phyloP scores from a whole-genome alignment of 2,797 vertebrate species.

The Nannoperca obscura region DNA sequence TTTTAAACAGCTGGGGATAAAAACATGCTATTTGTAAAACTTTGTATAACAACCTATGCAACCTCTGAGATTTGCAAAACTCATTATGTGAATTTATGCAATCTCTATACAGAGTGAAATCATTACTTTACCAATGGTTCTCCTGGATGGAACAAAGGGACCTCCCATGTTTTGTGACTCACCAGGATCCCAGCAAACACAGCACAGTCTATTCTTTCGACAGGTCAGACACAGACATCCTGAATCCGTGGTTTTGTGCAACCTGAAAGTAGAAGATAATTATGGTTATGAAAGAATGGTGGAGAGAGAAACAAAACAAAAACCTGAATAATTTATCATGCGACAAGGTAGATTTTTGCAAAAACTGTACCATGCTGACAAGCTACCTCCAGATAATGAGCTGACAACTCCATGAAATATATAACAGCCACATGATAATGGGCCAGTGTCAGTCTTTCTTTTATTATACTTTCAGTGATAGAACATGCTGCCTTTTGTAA shows the following conservation, averaged over 20 bases:
- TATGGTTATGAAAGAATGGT: slow-evolving; percentile 9
- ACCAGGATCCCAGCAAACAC: slow-evolving; percentile 29
- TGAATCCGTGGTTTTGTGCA: slow-evolving; percentile 38
- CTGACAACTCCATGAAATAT: slow-evolving; percentile 28
- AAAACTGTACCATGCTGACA: slow-evolving; percentile 19
- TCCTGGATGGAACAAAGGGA: slow-evolving; percentile 25
- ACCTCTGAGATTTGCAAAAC: slow-evolving; percentile 8
- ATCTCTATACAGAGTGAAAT: slow-evolving; percentile 1
- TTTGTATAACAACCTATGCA: not conserved
- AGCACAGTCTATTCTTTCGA: slow-evolving; percentile 40
- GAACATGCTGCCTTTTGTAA: slow-evolving; percentile 40
- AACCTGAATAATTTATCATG: slow-evolving; percentile 27
- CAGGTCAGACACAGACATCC: slow-evolving; percentile 33
- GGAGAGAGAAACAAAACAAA: not conserved
- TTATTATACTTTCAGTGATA: slow-evolving; percentile 37
- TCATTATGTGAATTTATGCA: slow-evolving; percentile 1
- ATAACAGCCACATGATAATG: slow-evolving; percentile 13
- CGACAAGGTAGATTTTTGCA: slow-evolving; percentile 3
- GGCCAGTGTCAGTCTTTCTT: slow-evolving; percentile 13
- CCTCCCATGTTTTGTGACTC: slow-evolving; percentile 35
- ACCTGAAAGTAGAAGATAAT: slow-evolving; percentile 24
- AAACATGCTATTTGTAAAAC: slow-evolving; percentile 5
- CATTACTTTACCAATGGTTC: not conserved
- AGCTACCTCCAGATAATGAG: slow-evolving; percentile 19
- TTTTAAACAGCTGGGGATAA: not conserved